A percentile compares a stretch with the other conserved stretches of the same genome.
Conservation (phyloP, 2,888 invertebrate genomes). For the Phymatocera aterrima region DNA sequence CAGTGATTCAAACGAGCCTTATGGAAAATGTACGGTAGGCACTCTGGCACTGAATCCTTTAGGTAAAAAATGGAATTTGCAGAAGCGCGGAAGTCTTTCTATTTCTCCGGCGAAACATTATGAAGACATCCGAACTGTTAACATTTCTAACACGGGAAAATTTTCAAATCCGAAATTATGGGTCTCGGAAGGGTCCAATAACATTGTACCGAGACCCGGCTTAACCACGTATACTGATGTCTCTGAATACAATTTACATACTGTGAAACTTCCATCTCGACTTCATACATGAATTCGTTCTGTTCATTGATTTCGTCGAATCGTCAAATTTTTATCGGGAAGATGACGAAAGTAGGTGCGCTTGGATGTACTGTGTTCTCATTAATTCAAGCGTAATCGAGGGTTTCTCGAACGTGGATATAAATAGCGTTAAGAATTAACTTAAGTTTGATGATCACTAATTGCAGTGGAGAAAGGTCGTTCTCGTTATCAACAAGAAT, state of each 20-base stretch:
- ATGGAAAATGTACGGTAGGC: not conserved
- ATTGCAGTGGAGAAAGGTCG: constrained; percentile 58
- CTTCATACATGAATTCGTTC: not conserved
- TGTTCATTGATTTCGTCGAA: constrained; percentile 27
- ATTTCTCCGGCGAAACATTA: no score
- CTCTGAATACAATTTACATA: no score
- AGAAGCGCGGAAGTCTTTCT: no score
- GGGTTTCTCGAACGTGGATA: constrained; percentile 60
- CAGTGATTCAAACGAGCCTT: not conserved
- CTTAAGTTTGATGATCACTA: constrained; percentile 57
- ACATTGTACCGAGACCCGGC: no score
- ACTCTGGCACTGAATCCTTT: not conserved
- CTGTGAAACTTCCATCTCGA: no score
- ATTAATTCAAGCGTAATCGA: constrained; percentile 48
- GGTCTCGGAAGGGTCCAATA: no score
- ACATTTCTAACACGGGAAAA: no score
- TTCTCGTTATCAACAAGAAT: constrained; percentile 54
- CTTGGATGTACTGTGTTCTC: constrained; percentile 11
- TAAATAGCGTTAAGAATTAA: constrained; percentile 60
- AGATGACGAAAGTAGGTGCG: constrained; percentile 51
- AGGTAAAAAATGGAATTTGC: no score
- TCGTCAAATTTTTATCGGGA: constrained; percentile 50
- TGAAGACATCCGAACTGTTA: no score
- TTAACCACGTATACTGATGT: no score
- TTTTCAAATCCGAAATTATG: no score